phyloP scores from a whole-genome alignment of 2,888 invertebrate genomes.

The Steromphala cineraria region DNA sequence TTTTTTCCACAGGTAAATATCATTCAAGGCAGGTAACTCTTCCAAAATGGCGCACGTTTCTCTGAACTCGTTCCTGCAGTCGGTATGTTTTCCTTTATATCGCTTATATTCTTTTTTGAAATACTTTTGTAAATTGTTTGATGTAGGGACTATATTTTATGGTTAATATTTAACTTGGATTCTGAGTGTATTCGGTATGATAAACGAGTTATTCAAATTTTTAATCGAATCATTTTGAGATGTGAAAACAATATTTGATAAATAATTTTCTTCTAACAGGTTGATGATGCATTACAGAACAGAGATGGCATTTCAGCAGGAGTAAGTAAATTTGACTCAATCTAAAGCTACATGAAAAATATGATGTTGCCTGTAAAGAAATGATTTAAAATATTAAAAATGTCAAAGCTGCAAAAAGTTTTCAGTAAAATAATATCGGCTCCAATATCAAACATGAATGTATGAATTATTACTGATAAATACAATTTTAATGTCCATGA shows the following conservation, averaged over 20 bases:
- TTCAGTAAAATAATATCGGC: too few relatives aligned
- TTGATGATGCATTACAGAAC: constrained; percentile 62
- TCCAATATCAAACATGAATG: too few relatives aligned
- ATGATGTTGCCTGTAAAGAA: background rate
- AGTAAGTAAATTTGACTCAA: constrained; percentile 51
- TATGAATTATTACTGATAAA: background rate
- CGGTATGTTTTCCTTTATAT: constrained; percentile 42
- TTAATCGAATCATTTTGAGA: too few relatives aligned
- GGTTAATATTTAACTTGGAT: background rate
- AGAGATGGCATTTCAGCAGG: constrained; percentile 67
- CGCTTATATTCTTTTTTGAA: too few relatives aligned
- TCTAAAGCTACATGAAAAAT: background rate
- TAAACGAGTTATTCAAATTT: too few relatives aligned
- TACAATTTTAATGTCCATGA: background rate
- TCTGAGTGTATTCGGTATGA: too few relatives aligned
- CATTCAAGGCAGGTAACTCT: constrained; percentile 22
- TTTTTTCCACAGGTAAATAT: background rate
- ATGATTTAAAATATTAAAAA: background rate
- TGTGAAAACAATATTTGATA: too few relatives aligned
- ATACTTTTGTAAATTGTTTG: background rate
- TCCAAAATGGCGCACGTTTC: constrained; percentile 46
- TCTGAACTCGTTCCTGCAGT: constrained; percentile 60
- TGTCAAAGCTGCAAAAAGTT: background rate
- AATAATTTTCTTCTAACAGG: constrained; percentile 57
- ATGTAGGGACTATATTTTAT: background rate